phyloP scores from a whole-genome alignment of 2,888 invertebrate species.

The Drosophila anomelani region DNA sequence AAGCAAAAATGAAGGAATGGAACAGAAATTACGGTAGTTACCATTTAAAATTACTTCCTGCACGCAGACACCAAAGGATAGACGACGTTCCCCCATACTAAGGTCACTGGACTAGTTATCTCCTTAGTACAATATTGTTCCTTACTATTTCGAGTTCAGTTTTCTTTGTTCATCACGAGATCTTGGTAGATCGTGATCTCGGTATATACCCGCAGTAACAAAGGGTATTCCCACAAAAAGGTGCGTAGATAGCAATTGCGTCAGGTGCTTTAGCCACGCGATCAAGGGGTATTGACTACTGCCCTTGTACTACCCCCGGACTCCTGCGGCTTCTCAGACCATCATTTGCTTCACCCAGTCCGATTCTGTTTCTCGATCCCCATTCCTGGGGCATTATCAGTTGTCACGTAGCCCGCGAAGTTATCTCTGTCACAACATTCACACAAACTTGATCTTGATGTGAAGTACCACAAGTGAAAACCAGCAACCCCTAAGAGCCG shows the following conservation, averaged over 20 bases:
- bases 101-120: neutral
- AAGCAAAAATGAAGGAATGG: neutral
- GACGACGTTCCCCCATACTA: neutral
- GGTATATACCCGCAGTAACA: neutral
- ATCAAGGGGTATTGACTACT: constrained; percentile 15
- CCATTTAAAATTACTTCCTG: neutral
- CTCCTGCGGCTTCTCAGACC: neutral
- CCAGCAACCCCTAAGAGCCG: constrained; percentile 3
- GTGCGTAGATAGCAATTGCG: constrained; percentile 27
- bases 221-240: constrained; percentile 18
- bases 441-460: constrained; percentile 39
- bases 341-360: neutral
- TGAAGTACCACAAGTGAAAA: constrained; percentile 31
- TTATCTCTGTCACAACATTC: constrained; percentile 20
- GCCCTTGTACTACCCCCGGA: constrained; percentile 9
- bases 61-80: too few species aligned
- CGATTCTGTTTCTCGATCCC: constrained; percentile 9
- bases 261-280: constrained; percentile 10
- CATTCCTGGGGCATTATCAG: constrained; percentile 44
- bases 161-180: constrained; percentile 1
- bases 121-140: neutral
- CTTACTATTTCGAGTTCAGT: too few species aligned
- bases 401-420: constrained; percentile 38
- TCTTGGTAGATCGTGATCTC: neutral
- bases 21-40: neutral